phyloP scores from a whole-genome alignment of 1,140 invertebrate species.

The Epicauta chinensis region DNA sequence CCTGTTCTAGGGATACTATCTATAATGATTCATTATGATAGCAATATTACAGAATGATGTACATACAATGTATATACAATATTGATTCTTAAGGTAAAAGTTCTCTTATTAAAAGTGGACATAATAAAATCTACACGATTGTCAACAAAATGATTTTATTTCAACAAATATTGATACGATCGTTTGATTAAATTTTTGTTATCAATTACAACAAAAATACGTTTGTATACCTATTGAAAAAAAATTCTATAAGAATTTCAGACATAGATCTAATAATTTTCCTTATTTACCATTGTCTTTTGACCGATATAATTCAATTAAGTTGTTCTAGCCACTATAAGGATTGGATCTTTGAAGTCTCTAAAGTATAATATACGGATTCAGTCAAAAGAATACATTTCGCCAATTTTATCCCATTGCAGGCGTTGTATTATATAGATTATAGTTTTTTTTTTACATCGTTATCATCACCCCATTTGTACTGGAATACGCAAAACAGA shows the following conservation, averaged over 20 bases:
- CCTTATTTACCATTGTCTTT: conserved; percentile 5
- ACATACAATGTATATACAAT: too few species aligned
- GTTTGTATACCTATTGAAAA: neutral
- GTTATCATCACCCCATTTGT: neutral
- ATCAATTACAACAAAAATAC: conserved; percentile 1
- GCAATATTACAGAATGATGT: too few species aligned
- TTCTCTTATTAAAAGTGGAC: conserved; percentile 2
- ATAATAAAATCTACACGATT: conserved; percentile 8
- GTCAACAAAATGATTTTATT: conserved; percentile 14
- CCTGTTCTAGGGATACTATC: too few species aligned
- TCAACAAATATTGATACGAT: conserved; percentile 16
- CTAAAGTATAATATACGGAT: conserved; percentile 3
- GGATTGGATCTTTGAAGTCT: conserved; percentile 6
- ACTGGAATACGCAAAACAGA: neutral
- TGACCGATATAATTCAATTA: conserved; percentile 11
- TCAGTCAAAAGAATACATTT: conserved; percentile 9
- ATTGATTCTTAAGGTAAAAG: too few species aligned
- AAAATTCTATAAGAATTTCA: neutral
- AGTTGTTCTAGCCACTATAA: conserved; percentile 8
- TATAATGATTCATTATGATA: too few species aligned
- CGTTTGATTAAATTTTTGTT: conserved; percentile 10
- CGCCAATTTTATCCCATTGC: neutral
- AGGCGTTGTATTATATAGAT: too few species aligned
- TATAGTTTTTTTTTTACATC: neutral
- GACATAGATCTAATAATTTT: neutral